Evolutionary conservation across 2,888 invertebrate genomes (phyloP).

Genomic region (Eustalomyia histrio): DNA sequence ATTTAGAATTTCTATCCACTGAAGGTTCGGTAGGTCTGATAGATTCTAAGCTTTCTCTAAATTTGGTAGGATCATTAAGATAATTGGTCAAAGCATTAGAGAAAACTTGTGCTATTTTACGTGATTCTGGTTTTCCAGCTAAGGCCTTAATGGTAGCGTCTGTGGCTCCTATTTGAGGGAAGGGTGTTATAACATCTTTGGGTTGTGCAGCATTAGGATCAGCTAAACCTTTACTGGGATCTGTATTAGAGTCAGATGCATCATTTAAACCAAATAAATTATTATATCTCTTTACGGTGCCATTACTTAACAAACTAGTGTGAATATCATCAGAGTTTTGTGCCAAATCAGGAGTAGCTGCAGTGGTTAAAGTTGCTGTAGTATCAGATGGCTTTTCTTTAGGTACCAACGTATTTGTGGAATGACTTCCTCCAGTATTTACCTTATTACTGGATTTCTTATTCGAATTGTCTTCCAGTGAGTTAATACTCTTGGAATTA

Average conservation of each 20-base stretch:
- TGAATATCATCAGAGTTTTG: slow-evolving; percentile 81
- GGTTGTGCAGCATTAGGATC: slow-evolving; percentile 10
- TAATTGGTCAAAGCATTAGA: slow-evolving; percentile 91
- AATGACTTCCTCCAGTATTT: not conserved
- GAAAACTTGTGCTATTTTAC: slow-evolving; percentile 91
- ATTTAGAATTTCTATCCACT: slow-evolving; percentile 74
- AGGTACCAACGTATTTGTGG: slow-evolving; percentile 32
- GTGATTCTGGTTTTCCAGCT: slow-evolving; percentile 82
- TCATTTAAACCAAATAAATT: slow-evolving; percentile 74
- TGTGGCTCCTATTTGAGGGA: slow-evolving; percentile 81
- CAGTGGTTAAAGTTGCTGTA: slow-evolving; percentile 70
- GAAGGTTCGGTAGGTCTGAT: slow-evolving; percentile 90
- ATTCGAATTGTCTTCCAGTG: slow-evolving; percentile 25
- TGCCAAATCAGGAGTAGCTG: slow-evolving; percentile 70
- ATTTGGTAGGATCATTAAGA: slow-evolving; percentile 89
- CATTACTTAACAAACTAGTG: slow-evolving; percentile 83
- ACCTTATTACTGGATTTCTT: slow-evolving; percentile 19
- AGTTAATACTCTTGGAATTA: slow-evolving; percentile 26
- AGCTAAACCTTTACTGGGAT: slow-evolving; percentile 77
- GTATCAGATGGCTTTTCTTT: slow-evolving; percentile 71
- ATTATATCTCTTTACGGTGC: slow-evolving; percentile 75
- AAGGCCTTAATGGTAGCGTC: slow-evolving; percentile 82
- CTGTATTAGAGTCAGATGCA: slow-evolving; percentile 58
- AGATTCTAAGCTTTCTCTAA: slow-evolving; percentile 87
- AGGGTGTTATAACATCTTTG: slow-evolving; percentile 62